Evolutionary conservation across 2,888 invertebrate genomes (phyloP).

Genomic region (Eristalis arbustorum): DNA sequence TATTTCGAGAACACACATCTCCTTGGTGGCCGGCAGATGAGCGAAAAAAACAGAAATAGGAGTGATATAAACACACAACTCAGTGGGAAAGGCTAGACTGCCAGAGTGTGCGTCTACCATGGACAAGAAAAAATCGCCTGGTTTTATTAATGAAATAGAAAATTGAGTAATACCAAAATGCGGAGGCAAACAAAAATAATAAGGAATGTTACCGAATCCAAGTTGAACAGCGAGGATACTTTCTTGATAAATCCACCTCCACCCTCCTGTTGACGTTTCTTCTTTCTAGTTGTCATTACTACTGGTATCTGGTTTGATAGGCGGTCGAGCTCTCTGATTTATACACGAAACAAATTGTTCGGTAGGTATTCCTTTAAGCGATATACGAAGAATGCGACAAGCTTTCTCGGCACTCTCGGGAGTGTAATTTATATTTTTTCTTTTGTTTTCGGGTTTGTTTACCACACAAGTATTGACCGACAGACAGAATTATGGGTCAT

Average conservation of each 20-base stretch:
- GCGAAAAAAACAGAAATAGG: slow-evolving; percentile 62
- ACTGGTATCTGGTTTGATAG: neutral
- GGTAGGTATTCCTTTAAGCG: neutral
- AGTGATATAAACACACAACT: slow-evolving; percentile 53
- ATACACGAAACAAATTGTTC: neutral
- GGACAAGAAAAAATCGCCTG: neutral
- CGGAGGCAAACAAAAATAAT: slow-evolving; percentile 55
- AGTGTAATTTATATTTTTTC: neutral
- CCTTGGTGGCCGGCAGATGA: slow-evolving; percentile 20
- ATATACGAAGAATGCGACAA: neutral
- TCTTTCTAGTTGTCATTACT: slow-evolving; percentile 84
- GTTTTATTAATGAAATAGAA: slow-evolving; percentile 33
- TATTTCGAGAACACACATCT: slow-evolving; percentile 56
- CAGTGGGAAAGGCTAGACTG: neutral
- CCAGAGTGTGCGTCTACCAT: slow-evolving; percentile 8
- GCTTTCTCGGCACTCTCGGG: neutral
- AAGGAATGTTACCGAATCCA: slow-evolving; percentile 86
- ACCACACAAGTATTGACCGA: slow-evolving; percentile 12
- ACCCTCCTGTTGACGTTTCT: slow-evolving; percentile 85
- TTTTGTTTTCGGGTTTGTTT: slow-evolving; percentile 40
- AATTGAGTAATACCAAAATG: slow-evolving; percentile 27
- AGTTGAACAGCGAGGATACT: slow-evolving; percentile 92
- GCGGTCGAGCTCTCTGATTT: neutral
- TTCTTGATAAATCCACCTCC: slow-evolving; percentile 89
- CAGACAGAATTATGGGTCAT: slow-evolving; percentile 31